A percentile compares a stretch with the other conserved stretches of the same genome.
Conservation (phyloP, 2,113 vertebrate genomes). For the Petromus typicus region DNA sequence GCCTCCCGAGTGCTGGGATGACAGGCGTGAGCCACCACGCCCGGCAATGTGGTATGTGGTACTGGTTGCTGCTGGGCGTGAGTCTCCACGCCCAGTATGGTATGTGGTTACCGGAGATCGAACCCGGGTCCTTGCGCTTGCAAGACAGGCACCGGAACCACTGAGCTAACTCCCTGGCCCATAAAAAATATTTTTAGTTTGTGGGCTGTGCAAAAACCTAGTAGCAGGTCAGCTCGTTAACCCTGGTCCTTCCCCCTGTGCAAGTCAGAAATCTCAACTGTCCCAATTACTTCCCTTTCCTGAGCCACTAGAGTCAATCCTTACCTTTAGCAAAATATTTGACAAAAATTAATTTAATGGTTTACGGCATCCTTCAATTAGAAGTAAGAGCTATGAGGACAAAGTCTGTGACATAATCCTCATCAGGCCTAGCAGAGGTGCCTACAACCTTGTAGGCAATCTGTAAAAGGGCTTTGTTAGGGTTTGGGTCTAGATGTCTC, state of each 20-base stretch:
- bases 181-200: background rate
- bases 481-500: no score
- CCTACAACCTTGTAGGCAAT: background rate
- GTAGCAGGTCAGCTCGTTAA: background rate
- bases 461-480: background rate
- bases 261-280: background rate
- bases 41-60: no score
- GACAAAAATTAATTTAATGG: background rate
- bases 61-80: no score
- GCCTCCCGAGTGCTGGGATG: no score
- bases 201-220: background rate
- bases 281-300: background rate
- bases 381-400: background rate
- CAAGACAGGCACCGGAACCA: no score
- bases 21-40: no score
- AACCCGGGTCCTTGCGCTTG: no score
- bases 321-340: constrained; percentile 8
- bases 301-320: background rate
- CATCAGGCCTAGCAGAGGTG: background rate
- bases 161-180: no score
- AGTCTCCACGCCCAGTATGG: no score
- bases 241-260: background rate
- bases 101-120: no score
- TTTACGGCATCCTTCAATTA: background rate
- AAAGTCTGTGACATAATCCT: background rate